Conservation (phyloP, 2,113 vertebrate species). For the Zootoca vivipara region DNA sequence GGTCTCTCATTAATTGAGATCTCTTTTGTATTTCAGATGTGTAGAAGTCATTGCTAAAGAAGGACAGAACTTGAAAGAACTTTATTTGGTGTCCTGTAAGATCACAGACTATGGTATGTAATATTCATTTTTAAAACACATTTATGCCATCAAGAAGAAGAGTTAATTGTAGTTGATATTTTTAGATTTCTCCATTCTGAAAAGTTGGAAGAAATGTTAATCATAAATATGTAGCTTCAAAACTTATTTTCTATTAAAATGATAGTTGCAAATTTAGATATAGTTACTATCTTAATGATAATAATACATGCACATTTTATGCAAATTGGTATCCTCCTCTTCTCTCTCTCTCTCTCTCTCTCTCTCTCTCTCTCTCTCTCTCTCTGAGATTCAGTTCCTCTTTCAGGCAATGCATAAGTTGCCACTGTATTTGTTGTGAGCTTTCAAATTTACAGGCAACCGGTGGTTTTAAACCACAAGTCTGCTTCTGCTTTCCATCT, state of each 20-base stretch:
- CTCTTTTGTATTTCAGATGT: slow-evolving; percentile 84
- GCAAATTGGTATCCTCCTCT: too few relatives aligned
- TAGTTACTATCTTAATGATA: too few relatives aligned
- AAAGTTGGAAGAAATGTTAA: neutral
- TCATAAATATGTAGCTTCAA: neutral
- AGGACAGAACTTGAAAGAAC: slow-evolving; percentile 93
- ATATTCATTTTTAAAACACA: neutral
- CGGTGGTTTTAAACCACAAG: neutral
- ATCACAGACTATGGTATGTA: slow-evolving; percentile 97
- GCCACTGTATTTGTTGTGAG: neutral
- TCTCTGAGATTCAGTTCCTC: too few relatives aligned
- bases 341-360: too few relatives aligned
- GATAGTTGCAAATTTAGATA: too few relatives aligned
- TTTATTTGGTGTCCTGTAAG: slow-evolving; percentile 98
- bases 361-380: too few relatives aligned
- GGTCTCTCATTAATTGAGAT: slow-evolving; percentile 25
- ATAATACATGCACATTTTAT: too few relatives aligned
- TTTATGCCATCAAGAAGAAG: neutral
- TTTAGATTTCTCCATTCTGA: neutral
- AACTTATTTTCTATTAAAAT: neutral
- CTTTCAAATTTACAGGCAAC: neutral
- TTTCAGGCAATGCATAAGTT: too few relatives aligned
- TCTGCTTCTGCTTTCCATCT: neutral
- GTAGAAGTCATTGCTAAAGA: slow-evolving; percentile 99
- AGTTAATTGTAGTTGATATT: neutral